Conservation (phyloP, 1,140 invertebrate species). For the Zophobas morio region DNA sequence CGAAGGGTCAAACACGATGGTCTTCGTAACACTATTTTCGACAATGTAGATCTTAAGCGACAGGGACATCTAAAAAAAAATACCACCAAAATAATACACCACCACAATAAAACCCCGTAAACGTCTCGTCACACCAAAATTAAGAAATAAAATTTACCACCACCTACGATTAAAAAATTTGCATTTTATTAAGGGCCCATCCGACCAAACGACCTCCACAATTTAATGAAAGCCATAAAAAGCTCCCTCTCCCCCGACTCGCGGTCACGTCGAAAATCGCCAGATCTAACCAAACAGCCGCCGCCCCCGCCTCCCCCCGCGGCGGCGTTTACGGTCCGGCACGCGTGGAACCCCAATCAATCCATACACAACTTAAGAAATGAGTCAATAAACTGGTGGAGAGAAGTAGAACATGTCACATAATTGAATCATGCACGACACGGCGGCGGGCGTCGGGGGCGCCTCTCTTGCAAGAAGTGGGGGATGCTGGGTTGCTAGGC, state of each 20-base stretch:
- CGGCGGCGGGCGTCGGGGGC: slow-evolving; percentile 48
- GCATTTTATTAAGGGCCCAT: not conserved
- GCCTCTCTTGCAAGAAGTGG: slow-evolving; percentile 56
- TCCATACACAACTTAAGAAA: slow-evolving; percentile 58
- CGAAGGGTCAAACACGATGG: slow-evolving; percentile 97
- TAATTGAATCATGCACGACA: slow-evolving; percentile 65
- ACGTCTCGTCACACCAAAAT: not conserved
- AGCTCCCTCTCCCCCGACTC: not conserved
- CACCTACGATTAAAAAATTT: not conserved
- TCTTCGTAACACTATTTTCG: slow-evolving; percentile 94
- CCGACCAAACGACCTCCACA: not conserved
- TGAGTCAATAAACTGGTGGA: slow-evolving; percentile 64
- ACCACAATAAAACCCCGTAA: not conserved
- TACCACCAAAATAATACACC: not conserved
- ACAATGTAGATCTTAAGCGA: slow-evolving; percentile 96
- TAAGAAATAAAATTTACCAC: not conserved
- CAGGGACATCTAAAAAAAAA: slow-evolving; percentile 75
- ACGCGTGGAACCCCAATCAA: slow-evolving; percentile 34
- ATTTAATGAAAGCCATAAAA: slow-evolving; percentile 16
- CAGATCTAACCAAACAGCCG: slow-evolving; percentile 20
- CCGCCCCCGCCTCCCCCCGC: not conserved
- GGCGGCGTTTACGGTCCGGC: slow-evolving; percentile 2
- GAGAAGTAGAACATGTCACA: slow-evolving; percentile 62
- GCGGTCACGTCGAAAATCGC: slow-evolving; percentile 25
- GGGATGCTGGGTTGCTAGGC: slow-evolving; percentile 65